These are phyloP conservation scores for Lerema accius DNA, from an alignment of 1,140 invertebrate genomes.

Conservation along the genomic window DNA sequence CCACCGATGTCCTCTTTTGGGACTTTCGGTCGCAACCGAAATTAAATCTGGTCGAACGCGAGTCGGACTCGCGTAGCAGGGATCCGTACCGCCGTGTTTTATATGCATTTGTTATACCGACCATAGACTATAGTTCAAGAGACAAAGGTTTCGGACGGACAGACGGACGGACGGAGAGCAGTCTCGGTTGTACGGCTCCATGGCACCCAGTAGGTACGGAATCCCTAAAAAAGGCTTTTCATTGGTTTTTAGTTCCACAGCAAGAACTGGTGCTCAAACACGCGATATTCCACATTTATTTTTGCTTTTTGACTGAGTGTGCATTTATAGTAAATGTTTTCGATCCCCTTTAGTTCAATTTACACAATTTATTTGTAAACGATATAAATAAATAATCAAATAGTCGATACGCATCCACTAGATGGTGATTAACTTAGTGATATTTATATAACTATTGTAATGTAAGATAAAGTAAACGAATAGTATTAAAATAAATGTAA, in stretches of 20 bases:
- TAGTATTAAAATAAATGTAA: conserved; percentile 51
- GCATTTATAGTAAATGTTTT: conserved; percentile 39
- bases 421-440: conserved; percentile 48
- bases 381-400: conserved; percentile 8
- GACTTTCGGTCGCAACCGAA: conserved; percentile 6
- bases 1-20: conserved; percentile 38
- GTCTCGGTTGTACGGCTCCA: too few species aligned
- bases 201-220: too few species aligned
- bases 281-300: conserved; percentile 15
- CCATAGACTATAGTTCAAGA: too few species aligned
- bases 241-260: conserved; percentile 7
- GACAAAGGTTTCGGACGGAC: too few species aligned
- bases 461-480: conserved; percentile 53
- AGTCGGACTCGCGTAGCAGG: too few species aligned
- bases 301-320: conserved; percentile 40
- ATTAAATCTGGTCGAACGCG: too few species aligned
- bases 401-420: conserved; percentile 23
- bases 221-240: neutral
- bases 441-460: conserved; percentile 60
- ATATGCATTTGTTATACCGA: too few species aligned
- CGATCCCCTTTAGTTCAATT: conserved; percentile 19
- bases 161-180: too few species aligned
- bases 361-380: conserved; percentile 21
- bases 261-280: conserved; percentile 36
- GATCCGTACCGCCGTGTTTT: too few species aligned